Conservation (phyloP, 2,888 invertebrate species). For the Ectemnius cavifrons region DNA sequence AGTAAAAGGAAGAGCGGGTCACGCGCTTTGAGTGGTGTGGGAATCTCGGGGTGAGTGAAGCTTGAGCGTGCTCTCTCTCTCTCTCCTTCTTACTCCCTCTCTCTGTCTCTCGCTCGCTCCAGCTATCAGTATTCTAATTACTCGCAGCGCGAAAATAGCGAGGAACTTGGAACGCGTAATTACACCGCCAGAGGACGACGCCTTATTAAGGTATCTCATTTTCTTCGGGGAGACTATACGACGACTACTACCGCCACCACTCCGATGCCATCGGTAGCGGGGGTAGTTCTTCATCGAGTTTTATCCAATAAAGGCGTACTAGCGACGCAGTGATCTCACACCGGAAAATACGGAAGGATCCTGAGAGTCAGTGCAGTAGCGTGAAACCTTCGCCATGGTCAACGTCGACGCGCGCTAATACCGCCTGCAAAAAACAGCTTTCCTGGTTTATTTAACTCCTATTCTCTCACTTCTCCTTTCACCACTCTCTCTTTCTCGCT, state of each 20-base stretch:
- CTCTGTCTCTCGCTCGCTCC: slow-evolving; percentile 5
- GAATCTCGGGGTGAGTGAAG: not conserved
- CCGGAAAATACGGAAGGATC: slow-evolving; percentile 35
- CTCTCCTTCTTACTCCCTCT: not conserved
- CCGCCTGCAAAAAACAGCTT: slow-evolving; percentile 40
- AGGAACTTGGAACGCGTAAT: slow-evolving; percentile 59
- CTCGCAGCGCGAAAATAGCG: slow-evolving; percentile 57
- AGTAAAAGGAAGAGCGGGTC: slow-evolving; percentile 50
- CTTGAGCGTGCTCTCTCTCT: slow-evolving; percentile 11
- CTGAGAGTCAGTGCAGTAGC: slow-evolving; percentile 26
- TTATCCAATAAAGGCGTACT: slow-evolving; percentile 54
- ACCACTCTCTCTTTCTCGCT: too few species aligned
- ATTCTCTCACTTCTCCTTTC: not conserved
- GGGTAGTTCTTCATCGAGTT: slow-evolving; percentile 58
- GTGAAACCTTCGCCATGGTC: slow-evolving; percentile 33
- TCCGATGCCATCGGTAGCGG: slow-evolving; percentile 42
- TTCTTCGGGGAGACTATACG: slow-evolving; percentile 39
- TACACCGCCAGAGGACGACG: slow-evolving; percentile 42
- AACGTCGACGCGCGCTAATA: slow-evolving; percentile 44
- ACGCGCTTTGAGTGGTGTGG: slow-evolving; percentile 6
- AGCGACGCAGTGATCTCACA: slow-evolving; percentile 38
- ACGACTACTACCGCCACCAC: not conserved
- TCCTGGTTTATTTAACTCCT: slow-evolving; percentile 47
- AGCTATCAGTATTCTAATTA: slow-evolving; percentile 62
- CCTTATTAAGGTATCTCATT: slow-evolving; percentile 64